These are phyloP conservation scores for Therioaphis trifolii DNA, from an alignment of 2,888 invertebrate genomes.

Conservation along the genomic window DNA sequence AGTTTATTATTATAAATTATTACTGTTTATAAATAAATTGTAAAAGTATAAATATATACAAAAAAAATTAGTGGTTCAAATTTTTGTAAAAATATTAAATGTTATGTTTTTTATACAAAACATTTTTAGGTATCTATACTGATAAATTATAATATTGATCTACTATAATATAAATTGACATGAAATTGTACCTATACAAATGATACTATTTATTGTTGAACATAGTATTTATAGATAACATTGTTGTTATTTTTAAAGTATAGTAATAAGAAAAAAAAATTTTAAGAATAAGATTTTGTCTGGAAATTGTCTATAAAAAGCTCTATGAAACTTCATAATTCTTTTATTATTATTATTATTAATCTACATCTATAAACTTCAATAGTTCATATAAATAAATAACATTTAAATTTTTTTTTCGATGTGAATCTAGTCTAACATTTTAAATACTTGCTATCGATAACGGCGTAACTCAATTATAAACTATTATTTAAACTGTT, in stretches of 20 bases:
- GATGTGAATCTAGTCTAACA: too few relatives aligned
- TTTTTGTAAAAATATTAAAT: constrained; percentile 38
- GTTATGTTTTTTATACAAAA: constrained; percentile 50
- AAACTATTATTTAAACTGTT: too few relatives aligned
- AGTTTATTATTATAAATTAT: constrained; percentile 55
- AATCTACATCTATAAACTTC: too few relatives aligned
- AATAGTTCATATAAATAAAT: too few relatives aligned
- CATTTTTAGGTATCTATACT: constrained; percentile 33
- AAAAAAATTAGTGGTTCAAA: constrained; percentile 45
- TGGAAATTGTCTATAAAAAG: constrained; percentile 21
- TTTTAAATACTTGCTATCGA: too few relatives aligned
- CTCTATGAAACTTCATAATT: too few relatives aligned
- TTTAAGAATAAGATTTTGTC: constrained; percentile 10
- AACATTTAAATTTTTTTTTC: too few relatives aligned
- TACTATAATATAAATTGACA: constrained; percentile 21
- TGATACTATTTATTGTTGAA: constrained; percentile 50
- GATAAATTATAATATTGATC: constrained; percentile 38
- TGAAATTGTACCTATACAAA: constrained; percentile 38
- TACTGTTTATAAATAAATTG: constrained; percentile 51
- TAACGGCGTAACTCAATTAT: too few relatives aligned
- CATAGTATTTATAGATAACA: constrained; percentile 36
- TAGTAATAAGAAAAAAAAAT: constrained; percentile 27
- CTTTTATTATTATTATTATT: too few relatives aligned
- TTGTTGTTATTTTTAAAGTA: constrained; percentile 23
- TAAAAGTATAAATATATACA: constrained; percentile 56